Percentiles rank a stretch among this genome's conserved stretches.
Conservation (phyloP, 2,113 vertebrate genomes). For the Tinamus guttatus region DNA sequence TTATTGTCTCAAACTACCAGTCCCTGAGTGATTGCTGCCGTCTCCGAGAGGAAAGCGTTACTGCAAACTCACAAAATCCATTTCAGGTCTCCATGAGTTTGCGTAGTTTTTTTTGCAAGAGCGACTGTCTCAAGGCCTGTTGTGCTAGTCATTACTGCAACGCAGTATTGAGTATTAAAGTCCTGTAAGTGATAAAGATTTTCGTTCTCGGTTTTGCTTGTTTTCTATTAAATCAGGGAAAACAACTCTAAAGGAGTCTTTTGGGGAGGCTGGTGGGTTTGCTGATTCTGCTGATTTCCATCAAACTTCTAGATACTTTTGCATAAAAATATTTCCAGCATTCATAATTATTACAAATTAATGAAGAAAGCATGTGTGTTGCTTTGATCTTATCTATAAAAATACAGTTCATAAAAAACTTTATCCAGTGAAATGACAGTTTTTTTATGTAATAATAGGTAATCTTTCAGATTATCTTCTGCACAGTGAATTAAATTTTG, state of each 20-base stretch:
- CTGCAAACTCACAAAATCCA: neutral
- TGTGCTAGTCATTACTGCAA: neutral
- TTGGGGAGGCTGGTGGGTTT: neutral
- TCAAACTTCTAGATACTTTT: neutral
- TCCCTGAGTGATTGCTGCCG: neutral
- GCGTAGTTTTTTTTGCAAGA: neutral
- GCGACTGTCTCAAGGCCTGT: neutral
- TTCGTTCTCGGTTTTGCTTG: neutral
- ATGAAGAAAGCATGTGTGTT: neutral
- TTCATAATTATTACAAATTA: neutral
- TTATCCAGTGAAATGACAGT: neutral
- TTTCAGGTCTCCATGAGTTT: neutral
- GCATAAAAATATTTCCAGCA: neutral
- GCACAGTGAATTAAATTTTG: neutral
- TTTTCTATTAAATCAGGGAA: neutral
- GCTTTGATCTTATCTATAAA: neutral
- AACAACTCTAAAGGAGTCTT: neutral
- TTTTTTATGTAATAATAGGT: neutral
- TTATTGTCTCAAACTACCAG: neutral
- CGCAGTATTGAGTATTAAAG: neutral
- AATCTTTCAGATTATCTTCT: constrained; percentile 8
- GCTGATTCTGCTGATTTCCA: neutral
- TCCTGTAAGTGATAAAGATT: neutral
- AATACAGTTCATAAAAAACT: neutral
- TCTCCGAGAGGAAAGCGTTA: neutral